Evolutionary conservation across 2,888 invertebrate species (phyloP), one percentile per base, ranked within the genome.

Genomic region (Pinctada fucata): DNA sequence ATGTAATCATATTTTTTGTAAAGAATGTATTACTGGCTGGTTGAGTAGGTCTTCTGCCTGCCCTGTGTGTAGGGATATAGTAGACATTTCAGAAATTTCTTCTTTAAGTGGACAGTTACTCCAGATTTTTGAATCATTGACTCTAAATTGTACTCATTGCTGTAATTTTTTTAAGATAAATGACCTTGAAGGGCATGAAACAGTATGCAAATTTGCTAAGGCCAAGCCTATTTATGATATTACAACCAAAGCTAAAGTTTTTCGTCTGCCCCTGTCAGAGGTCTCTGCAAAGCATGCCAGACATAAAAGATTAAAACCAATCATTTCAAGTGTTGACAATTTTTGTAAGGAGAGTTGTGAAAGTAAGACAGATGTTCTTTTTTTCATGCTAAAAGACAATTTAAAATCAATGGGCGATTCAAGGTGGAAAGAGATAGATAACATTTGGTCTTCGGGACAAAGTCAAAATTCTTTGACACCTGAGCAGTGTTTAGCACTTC

Each of bases 1-100:
- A 6, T 70, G 8, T 70, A 50, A 70, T 70, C 48, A 70, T 49
- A 68, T 70, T 49, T 70, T 70, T 70, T 70, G 70, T n/a, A 49
- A 47, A 49, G 16, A 49, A 6, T 70, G 70, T 70, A 70, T 70
- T 49, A 70, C 10, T 49, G 16, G 70, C 16, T 70, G 48, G 70
- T 5, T 70, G 10, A 67, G 3, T 1, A 48, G 6, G 6, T 67
- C 45, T 13, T 67, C 67, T 31, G 67, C 67, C 10, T 67, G 67
- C 45, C 31, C 67, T 10, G 67, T 67, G 6, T 67, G 45, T 67
- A 67, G 67, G 45, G 2, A 5, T 67, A 48, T 45, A 48, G 10
- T 1, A 31, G 31, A 31, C 31, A 31, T 31, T 31, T 31, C 31
- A 31, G 31, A 31, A 31, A 31, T 31, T 31, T 31, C 31, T 31